Evolutionary conservation across 2,113 vertebrate genomes (phyloP).

Genomic region (Plecotus auritus): DNA sequence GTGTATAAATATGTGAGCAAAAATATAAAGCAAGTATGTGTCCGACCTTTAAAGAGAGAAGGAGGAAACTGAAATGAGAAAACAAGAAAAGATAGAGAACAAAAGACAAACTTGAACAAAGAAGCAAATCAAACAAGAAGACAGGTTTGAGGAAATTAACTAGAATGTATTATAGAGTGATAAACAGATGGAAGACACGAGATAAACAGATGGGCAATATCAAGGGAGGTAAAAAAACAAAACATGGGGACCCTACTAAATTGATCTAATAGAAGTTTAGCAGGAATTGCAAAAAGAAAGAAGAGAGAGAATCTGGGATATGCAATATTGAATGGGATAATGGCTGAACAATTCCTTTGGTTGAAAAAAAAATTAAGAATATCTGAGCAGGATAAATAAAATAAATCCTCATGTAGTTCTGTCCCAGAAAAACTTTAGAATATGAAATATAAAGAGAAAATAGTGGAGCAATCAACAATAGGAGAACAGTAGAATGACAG

Average conservation of each 20-base stretch:
- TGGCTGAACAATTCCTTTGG: not conserved
- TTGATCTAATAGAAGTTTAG: conserved; percentile 2
- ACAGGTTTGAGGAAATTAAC: conserved; percentile 19
- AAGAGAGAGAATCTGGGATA: not conserved
- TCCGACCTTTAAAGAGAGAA: not conserved
- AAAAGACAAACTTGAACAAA: not conserved
- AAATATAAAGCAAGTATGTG: not conserved
- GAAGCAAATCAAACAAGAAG: conserved; percentile 27
- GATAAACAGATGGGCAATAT: conserved; percentile 41
- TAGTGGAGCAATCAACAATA: not conserved
- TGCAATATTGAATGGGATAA: not conserved
- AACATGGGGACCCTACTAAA: not conserved
- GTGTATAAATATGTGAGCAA: not conserved
- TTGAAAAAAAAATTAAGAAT: not conserved
- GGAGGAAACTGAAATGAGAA: not conserved
- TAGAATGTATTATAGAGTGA: conserved; percentile 13
- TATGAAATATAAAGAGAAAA: not conserved
- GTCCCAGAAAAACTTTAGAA: not conserved
- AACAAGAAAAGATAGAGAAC: not conserved
- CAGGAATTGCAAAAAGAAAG: not conserved
- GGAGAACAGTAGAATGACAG: not conserved
- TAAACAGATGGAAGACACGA: conserved; percentile 50
- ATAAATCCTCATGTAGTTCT: not conserved
- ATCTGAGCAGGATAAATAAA: not conserved
- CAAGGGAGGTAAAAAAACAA: conserved; percentile 19